Evolutionary conservation across 2,797 vertebrate genomes (phyloP), one percentile per base, ranked within the genome.

Genomic region (Mastacembelus armatus): DNA sequence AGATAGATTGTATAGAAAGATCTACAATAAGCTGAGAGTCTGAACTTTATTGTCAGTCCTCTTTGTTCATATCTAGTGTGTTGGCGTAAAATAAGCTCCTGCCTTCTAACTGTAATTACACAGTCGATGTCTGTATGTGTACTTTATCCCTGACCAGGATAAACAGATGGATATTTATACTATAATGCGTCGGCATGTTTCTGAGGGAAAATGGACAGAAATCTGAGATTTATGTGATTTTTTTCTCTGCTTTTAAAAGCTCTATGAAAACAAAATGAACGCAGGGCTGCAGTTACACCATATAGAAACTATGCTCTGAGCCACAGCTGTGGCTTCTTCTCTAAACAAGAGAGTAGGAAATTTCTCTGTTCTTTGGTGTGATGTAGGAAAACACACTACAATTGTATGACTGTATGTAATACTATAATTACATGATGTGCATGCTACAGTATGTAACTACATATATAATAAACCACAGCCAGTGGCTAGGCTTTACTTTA

Each of bases 381-480:
- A 66, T 66, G 75, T 42, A 60, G 51, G 62, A 71, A 86, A 86
- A 84, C 74, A 71, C 40, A 16, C 51, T 57, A 64, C 30, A 54
- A 57, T 72, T 35, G 66, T 12, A 65, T 29, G 74, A 16, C 10
- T 62, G 40, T 71, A 84, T 78, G 77, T 40, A 68, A 83, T 78
- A 69, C 80, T 78, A 66, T 84, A 78, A 86, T 86, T 80, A 88
- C 62, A 4, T 38, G 44, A 83, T 63, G 66, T 65, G 78, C 75
- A 67, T 50, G 21, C 48, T 50, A 21, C 67, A 83, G 66, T 47
- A 22, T 84, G 57, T 80, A 60, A 83, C 85, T 83, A 80, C 38
- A 48, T 69, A 80, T 38, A 48, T 69, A 10, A 9, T 51, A 54
- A 74, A 75, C 65, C 74, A 26, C 85, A 69, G 73, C 3, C 54